Evolutionary conservation across 2,797 vertebrate species (phyloP).

Genomic region (Fratercula arctica): DNA sequence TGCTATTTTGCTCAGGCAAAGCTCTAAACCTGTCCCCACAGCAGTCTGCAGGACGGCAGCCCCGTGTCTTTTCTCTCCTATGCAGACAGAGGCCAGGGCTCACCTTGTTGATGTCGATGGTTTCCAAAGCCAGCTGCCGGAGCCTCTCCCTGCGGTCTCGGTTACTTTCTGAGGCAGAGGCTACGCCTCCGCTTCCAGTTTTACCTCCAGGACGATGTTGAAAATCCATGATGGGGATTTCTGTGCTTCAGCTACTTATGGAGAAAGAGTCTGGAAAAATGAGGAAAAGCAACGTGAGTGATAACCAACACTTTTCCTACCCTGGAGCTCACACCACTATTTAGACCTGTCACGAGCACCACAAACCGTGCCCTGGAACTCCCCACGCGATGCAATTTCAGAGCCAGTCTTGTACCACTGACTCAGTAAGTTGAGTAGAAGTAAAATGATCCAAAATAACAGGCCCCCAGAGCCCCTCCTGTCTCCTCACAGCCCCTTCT

Average conservation of each 20-base stretch:
- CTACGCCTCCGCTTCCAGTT: conserved; percentile 94
- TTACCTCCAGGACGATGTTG: conserved; percentile 96
- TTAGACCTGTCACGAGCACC: accelerated
- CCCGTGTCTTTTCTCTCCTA: accelerated
- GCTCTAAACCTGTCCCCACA: not conserved
- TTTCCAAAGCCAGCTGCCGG: conserved; percentile 93
- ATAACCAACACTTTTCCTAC: accelerated
- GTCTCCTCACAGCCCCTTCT: not conserved
- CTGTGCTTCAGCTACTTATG: not conserved
- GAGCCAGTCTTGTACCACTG: not conserved
- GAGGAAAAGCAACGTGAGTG: accelerated
- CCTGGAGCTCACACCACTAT: accelerated
- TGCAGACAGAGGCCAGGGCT: not conserved
- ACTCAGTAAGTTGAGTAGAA: accelerated
- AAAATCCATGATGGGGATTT: conserved; percentile 87
- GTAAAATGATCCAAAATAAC: not conserved
- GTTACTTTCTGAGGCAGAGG: conserved; percentile 95
- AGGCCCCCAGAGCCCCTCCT: too few relatives aligned
- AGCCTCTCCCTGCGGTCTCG: conserved; percentile 91
- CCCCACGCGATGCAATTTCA: accelerated
- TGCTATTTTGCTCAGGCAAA: accelerated
- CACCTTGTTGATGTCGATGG: conserved; percentile 97
- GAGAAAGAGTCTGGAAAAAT: not conserved
- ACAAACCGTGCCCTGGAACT: accelerated
- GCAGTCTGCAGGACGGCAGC: accelerated